Base-by-base conservation (phyloP, 64 coral and sea anemone genomes). In the Actinia tenebrosa region DNA sequence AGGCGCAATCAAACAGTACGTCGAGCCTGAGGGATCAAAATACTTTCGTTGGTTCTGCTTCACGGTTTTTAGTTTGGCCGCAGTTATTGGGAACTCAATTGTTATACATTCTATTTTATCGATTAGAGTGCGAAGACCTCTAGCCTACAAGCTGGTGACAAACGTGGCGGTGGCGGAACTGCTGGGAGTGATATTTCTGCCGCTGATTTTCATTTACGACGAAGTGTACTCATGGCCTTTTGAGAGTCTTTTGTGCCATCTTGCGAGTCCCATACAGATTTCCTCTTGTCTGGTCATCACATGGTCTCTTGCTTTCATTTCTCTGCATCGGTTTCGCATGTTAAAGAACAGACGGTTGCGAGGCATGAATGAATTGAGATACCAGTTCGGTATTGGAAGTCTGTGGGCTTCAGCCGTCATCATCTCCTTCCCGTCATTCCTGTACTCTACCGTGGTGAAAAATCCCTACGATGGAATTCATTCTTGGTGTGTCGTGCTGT, bases 151-250 rank as follows among this genome's bases (percentile, higher is more conserved):
- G 56, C n/a, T 96, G 16, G 94, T 96, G 25, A 88, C 88, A 11
- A 93, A 88, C 45, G 83, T 96, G 55, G 94, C 91, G 3, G 82
- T 87, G 44, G 94, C 94, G 25, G 94, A 96, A 64, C 89, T 96
- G 3, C 47, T 92, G 56, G 91, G 71, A 78, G 93, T 84, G 11
- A 1, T 86, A 6, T 84, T 89, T 25, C 52, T 88, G 19, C 71
- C 85, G 45, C 86, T 93, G 15, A 90, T 64, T 64, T 84, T 87
- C 53, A 87, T 89, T 44, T 83, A 96, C 42, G 94, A 96, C 15
- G 75, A 87, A 10, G 64, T 79, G 55, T 80, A 84, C 22, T 66
- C 86, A 17, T 96, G 94, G 94, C 43, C 83, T 44, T 87, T 96
- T 30, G 94, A 91, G 26, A 78, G 64, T 10, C 25, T 80, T n/a